Evolutionary conservation across 2,113 vertebrate genomes (phyloP).

Genomic region (Eurystomus gularis): DNA sequence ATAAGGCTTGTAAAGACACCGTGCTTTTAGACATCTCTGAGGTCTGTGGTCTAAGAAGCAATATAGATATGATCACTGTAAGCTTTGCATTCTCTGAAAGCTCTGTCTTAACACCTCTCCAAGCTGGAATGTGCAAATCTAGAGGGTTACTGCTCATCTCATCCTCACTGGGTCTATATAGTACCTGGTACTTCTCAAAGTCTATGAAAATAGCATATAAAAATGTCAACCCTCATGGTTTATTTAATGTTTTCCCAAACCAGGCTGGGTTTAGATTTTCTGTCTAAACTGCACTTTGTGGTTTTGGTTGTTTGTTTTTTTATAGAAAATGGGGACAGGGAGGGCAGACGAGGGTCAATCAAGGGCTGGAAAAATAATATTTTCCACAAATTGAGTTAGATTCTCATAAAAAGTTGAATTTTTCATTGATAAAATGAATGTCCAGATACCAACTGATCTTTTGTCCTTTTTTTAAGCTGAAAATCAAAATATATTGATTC

Average conservation of each 20-base stretch:
- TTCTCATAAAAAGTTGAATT: background rate
- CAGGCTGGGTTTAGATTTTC: background rate
- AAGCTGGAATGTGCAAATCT: constrained; percentile 1
- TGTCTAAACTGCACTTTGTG: background rate
- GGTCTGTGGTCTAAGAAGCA: background rate
- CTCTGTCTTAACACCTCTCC: background rate
- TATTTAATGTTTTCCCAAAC: background rate
- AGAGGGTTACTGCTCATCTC: background rate
- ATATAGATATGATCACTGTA: background rate
- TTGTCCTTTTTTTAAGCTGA: background rate
- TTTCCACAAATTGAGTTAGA: background rate
- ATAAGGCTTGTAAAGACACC: background rate
- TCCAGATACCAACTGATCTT: background rate
- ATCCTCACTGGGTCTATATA: background rate
- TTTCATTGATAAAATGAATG: background rate
- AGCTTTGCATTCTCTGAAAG: background rate
- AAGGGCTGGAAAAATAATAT: background rate
- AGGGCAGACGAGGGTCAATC: background rate
- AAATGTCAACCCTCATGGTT: background rate
- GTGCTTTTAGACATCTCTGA: background rate
- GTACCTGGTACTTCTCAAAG: background rate
- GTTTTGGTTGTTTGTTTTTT: background rate
- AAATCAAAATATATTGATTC: background rate
- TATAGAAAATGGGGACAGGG: background rate
- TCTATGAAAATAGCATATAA: background rate